phyloP scores from a whole-genome alignment of 2,797 vertebrate genomes.

The Hylomyscus alleni region DNA sequence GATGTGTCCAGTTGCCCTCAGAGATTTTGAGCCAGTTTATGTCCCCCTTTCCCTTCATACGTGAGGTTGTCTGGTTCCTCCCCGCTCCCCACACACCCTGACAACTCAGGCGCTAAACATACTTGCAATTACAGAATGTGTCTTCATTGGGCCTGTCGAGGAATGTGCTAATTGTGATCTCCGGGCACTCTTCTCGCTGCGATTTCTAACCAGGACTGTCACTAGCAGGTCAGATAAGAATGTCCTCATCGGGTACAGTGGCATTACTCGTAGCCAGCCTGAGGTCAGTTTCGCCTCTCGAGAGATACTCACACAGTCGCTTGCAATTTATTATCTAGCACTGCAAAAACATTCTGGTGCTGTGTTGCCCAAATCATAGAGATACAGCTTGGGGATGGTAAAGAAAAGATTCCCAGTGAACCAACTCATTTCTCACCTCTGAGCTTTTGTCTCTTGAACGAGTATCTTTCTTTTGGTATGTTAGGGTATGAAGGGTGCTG shows the following conservation, averaged over 20 bases:
- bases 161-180: constrained; percentile 60
- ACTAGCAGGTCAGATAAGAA: constrained; percentile 81
- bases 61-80: background rate
- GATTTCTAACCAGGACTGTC: constrained; percentile 80
- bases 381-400: background rate
- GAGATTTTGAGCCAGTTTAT: background rate
- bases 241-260: constrained; percentile 67
- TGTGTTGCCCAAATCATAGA: constrained; percentile 55
- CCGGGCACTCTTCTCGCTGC: constrained; percentile 68
- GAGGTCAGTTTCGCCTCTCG: constrained; percentile 77
- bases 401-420: background rate
- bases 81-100: no score
- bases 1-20: background rate
- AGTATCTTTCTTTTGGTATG: constrained; percentile 8
- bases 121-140: background rate
- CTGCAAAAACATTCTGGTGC: constrained; percentile 72
- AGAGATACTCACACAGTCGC: constrained; percentile 78
- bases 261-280: constrained; percentile 70
- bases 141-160: constrained; percentile 70
- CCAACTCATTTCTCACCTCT: fast-evolving
- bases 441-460: background rate
- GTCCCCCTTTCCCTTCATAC: background rate
- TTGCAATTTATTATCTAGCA: constrained; percentile 81
- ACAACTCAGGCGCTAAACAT: background rate
- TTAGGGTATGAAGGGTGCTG: background rate